These are phyloP conservation scores for Amphilophus citrinellus DNA, from an alignment of 2,113 vertebrate species.

Conservation along the genomic window DNA sequence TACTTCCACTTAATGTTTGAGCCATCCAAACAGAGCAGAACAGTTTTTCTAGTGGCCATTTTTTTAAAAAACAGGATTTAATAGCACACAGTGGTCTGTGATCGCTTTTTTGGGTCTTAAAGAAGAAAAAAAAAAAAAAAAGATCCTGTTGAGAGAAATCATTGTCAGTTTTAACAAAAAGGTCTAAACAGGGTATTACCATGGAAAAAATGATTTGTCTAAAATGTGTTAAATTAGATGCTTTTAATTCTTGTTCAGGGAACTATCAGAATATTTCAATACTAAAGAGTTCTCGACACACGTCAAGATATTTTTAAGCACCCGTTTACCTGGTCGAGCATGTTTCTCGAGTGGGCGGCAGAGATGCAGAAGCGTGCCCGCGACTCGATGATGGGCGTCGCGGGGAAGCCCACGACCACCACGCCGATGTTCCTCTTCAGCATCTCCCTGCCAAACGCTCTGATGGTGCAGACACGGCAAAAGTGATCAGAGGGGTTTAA, in stretches of 20 bases:
- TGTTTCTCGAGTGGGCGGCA: conserved; percentile 90
- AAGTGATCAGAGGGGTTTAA: background rate
- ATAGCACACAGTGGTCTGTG: background rate
- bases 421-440: conserved; percentile 93
- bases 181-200: background rate
- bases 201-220: background rate
- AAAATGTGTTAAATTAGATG: background rate
- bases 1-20: background rate
- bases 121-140: fast-evolving
- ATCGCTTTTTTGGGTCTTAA: background rate
- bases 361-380: conserved; percentile 96
- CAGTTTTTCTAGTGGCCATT: background rate
- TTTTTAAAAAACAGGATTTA: background rate
- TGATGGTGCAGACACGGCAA: conserved; percentile 50
- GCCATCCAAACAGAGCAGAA: background rate
- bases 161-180: background rate
- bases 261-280: no score
- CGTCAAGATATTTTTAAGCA: background rate
- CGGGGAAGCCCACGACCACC: conserved; percentile 95
- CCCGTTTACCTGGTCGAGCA: conserved; percentile 85
- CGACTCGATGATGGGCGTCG: conserved; percentile 95
- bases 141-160: background rate
- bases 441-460: conserved; percentile 96
- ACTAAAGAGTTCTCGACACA: no score
- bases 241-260: background rate